phyloP scores from a whole-genome alignment of 2,888 invertebrate species.

The Nemotelus nigrinus region DNA sequence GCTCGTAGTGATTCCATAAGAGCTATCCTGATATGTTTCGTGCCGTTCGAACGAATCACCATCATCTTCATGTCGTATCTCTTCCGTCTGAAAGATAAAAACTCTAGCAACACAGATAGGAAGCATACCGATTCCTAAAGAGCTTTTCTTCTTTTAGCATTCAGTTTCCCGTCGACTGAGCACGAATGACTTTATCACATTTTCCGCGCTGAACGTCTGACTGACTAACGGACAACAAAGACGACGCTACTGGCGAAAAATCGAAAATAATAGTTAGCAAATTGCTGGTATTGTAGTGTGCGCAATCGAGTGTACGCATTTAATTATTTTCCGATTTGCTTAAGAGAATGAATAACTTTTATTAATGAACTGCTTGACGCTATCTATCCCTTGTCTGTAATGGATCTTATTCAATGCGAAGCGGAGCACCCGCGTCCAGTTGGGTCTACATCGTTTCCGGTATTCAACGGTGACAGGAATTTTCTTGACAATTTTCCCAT shows the following conservation, averaged over 20 bases:
- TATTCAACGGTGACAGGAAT: not conserved
- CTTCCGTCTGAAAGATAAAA: not conserved
- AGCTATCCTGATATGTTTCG: too few species aligned
- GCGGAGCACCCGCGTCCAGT: not conserved
- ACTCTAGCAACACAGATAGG: not conserved
- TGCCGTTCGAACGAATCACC: too few species aligned
- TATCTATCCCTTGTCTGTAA: not conserved
- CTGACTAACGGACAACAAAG: not conserved
- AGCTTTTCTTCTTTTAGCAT: not conserved
- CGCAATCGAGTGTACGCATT: conserved; percentile 36
- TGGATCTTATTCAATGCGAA: not conserved
- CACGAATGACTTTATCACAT: conserved; percentile 24
- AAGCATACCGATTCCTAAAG: not conserved
- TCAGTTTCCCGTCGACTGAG: conserved; percentile 3
- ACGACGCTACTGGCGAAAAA: not conserved
- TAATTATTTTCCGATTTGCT: conserved; percentile 41
- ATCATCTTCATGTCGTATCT: not conserved
- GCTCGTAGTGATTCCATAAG: too few species aligned
- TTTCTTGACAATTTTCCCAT: not conserved
- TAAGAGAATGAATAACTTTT: not conserved
- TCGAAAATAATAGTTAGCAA: conserved; percentile 21
- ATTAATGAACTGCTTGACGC: conserved; percentile 23
- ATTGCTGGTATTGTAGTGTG: conserved; percentile 20
- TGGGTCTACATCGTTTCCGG: not conserved
- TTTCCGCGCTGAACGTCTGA: conserved; percentile 21